Conservation (phyloP, 2,113 vertebrate genomes). For the Lophius piscatorius region DNA sequence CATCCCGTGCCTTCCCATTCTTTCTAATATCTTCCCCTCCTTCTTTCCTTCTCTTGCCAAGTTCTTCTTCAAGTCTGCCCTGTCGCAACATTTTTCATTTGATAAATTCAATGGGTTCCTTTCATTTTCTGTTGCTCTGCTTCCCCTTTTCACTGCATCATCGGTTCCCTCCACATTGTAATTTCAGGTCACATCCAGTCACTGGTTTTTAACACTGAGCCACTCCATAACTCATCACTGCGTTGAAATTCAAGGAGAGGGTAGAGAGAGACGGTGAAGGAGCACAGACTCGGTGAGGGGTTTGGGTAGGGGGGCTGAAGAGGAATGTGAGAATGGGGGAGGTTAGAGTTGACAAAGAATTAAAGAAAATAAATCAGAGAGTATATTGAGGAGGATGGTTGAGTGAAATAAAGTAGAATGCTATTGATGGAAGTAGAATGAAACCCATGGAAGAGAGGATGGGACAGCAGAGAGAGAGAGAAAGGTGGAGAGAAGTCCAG, state of each 20-base stretch:
- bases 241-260: conserved; percentile 58
- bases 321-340: conserved; percentile 16
- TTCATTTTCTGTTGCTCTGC: conserved; percentile 21
- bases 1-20: not conserved
- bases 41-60: not conserved
- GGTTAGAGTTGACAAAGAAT: conserved; percentile 49
- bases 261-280: conserved; percentile 35
- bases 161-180: conserved; percentile 46
- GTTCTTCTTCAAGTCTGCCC: not conserved
- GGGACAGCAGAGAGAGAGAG: conserved; percentile 19
- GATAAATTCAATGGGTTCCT: conserved; percentile 7
- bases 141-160: conserved; percentile 29
- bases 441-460: conserved; percentile 34
- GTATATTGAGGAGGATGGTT: not conserved
- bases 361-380: conserved; percentile 32
- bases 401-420: not conserved
- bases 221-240: conserved; percentile 65
- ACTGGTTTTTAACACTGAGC: conserved; percentile 62
- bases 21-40: not conserved
- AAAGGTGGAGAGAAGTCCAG: conserved; percentile 53
- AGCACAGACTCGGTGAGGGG: conserved; percentile 12
- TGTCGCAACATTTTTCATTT: not conserved
- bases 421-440: conserved; percentile 35
- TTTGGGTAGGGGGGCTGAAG: not conserved
- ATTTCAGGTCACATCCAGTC: conserved; percentile 59